Conservation (phyloP, 1,140 invertebrate genomes). For the Drosophila ananassae region DNA sequence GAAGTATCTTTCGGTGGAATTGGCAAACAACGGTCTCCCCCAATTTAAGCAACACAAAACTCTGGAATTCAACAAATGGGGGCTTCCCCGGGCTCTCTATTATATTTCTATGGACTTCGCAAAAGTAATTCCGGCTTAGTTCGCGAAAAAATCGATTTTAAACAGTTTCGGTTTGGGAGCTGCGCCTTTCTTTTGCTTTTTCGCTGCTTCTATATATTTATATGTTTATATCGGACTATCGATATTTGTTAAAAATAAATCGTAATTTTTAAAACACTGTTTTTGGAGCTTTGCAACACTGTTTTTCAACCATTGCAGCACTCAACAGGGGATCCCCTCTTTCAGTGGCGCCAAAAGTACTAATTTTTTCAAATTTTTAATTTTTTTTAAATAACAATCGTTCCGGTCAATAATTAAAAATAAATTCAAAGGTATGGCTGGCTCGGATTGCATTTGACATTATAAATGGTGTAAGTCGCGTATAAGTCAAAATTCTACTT, state of each 20-base stretch:
- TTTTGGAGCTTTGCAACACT: too few relatives aligned
- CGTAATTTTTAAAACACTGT: too few relatives aligned
- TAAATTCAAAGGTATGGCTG: too few relatives aligned
- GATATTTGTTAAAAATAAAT: too few relatives aligned
- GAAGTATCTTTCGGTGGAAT: constrained; percentile 27
- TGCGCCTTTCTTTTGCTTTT: constrained; percentile 71
- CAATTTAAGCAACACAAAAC: not conserved
- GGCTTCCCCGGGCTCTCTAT: constrained; percentile 19
- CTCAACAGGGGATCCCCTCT: too few relatives aligned
- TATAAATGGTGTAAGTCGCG: too few relatives aligned
- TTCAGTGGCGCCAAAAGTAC: too few relatives aligned
- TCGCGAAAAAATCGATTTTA: constrained; percentile 35
- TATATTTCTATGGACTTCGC: not conserved
- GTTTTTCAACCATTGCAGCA: too few relatives aligned
- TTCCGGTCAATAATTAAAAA: too few relatives aligned
- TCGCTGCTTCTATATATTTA: constrained; percentile 32
- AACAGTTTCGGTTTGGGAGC: constrained; percentile 52
- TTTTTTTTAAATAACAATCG: not conserved
- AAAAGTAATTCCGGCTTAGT: constrained; percentile 9
- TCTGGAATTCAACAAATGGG: constrained; percentile 19
- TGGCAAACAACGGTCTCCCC: constrained; percentile 23
- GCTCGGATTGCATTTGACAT: too few relatives aligned
- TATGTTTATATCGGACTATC: too few relatives aligned
- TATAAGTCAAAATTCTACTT: too few relatives aligned
- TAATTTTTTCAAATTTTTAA: not conserved